Evolutionary conservation across 1,140 invertebrate species (phyloP).

Genomic region (Drosophila grimshawi): DNA sequence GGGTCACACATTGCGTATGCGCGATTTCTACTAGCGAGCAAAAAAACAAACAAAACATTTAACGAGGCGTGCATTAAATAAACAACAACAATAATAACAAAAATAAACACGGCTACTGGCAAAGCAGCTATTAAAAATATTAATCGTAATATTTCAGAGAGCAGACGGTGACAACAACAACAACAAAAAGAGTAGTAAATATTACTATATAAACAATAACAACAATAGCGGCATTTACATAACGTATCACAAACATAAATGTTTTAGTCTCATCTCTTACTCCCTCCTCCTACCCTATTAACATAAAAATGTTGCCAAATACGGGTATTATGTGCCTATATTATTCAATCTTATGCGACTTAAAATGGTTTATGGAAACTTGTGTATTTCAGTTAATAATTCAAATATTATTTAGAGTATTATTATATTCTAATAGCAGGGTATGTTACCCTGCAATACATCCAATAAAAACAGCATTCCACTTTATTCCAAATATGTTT

Average conservation of each 20-base stretch:
- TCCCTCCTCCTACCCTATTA: slow-evolving; percentile 29
- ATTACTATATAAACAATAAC: slow-evolving; percentile 15
- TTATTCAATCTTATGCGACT: too few species aligned
- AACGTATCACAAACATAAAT: slow-evolving; percentile 70
- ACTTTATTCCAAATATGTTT: slow-evolving; percentile 1
- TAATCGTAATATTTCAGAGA: slow-evolving; percentile 76
- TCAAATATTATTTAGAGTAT: too few species aligned
- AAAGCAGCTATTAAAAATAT: slow-evolving; percentile 71
- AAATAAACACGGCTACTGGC: slow-evolving; percentile 29
- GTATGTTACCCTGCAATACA: background rate
- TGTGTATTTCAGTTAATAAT: too few species aligned
- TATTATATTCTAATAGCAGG: background rate
- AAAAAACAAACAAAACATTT: slow-evolving; percentile 59
- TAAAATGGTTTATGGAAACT: too few species aligned
- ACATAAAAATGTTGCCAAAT: background rate
- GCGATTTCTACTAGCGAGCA: slow-evolving; percentile 61
- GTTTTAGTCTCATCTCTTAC: slow-evolving; percentile 32
- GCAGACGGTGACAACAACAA: slow-evolving; percentile 28
- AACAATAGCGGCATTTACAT: slow-evolving; percentile 69
- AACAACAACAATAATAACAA: slow-evolving; percentile 51
- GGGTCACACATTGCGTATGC: slow-evolving; percentile 77
- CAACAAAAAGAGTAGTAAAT: slow-evolving; percentile 22
- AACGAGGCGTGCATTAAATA: slow-evolving; percentile 77
- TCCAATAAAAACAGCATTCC: background rate
- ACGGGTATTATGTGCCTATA: background rate